phyloP scores from a whole-genome alignment of 2,113 vertebrate genomes.

The Corythaixoides concolor region DNA sequence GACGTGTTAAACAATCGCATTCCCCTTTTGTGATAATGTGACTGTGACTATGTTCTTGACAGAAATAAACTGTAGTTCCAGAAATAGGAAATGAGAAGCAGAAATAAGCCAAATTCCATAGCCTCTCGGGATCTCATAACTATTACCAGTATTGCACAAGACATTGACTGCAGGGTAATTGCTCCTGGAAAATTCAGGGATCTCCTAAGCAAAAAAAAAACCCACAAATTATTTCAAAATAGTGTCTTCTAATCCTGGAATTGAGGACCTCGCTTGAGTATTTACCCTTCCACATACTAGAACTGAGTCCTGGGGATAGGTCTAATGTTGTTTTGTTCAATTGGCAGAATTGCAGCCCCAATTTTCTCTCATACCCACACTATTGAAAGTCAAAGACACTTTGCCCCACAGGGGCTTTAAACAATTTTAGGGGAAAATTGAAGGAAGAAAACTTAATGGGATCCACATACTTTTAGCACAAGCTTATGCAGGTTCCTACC shows the following conservation, averaged over 20 bases:
- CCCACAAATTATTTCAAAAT: background rate
- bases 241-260: background rate
- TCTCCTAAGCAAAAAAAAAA: background rate
- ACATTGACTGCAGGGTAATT: background rate
- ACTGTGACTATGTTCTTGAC: background rate
- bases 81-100: background rate
- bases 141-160: background rate
- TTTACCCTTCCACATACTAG: background rate
- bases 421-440: rapidly evolving
- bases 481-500: background rate
- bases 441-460: background rate
- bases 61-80: background rate
- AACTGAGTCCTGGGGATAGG: background rate
- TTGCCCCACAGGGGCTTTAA: background rate
- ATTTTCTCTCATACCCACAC: background rate
- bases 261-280: background rate
- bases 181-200: background rate
- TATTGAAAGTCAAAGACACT: background rate
- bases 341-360: background rate
- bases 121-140: background rate
- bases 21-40: background rate
- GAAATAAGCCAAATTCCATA: background rate
- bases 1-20: background rate
- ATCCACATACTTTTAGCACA: background rate
- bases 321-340: background rate